Evolutionary conservation across 2,113 vertebrate genomes (phyloP), one percentile per base, ranked within the genome.

Genomic region (Cardinalis cardinalis): DNA sequence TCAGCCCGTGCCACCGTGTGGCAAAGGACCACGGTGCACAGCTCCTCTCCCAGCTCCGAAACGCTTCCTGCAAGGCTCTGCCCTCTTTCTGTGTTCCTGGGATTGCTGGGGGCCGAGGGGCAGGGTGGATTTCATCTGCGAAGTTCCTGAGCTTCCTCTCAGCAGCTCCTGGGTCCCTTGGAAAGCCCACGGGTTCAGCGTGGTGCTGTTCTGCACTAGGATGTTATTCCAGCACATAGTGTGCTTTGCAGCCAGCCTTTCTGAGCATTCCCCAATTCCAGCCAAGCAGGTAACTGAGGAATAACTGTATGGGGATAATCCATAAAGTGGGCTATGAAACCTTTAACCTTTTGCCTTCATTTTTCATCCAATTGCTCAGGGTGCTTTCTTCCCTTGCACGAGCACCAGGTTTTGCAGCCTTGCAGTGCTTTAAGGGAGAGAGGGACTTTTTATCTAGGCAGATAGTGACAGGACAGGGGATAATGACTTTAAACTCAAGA

Each of bases 1-100:
- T 55, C 59, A 65, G 34, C 86, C 29, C 51, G 10, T 90, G 93
- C 92, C 94, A 80, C 75, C 86, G 74, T 80, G 92, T 89, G 94
- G 90, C 87, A 80, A 11, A 44, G 74, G 20, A 58, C 7, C 88
- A 29, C 31, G 4, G 3, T 87, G 80, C 87, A 26, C 59, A 41
- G n/a, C 24, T 74, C 14, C 56, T 43, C 51, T 56, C 23, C 36
- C 65, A 10, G 4, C 79, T 53, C 28, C 14, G 1, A 17, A 87
- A 3, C 16, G 0, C 43, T 10, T 32, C 68, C 12, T 7, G 31
- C 3, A 7, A 14, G 19, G 6, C 51, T 31, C 81, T 89, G 36
- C 65, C 12, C 38, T 28, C 31, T 24, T 13, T 9, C 32, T 26
- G 6, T 29, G 12, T 14, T 36, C 16, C 25, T 56, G 31, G 53